Base-by-base conservation (phyloP, 2,888 invertebrate genomes). In the Caenorhabditis becei region DNA sequence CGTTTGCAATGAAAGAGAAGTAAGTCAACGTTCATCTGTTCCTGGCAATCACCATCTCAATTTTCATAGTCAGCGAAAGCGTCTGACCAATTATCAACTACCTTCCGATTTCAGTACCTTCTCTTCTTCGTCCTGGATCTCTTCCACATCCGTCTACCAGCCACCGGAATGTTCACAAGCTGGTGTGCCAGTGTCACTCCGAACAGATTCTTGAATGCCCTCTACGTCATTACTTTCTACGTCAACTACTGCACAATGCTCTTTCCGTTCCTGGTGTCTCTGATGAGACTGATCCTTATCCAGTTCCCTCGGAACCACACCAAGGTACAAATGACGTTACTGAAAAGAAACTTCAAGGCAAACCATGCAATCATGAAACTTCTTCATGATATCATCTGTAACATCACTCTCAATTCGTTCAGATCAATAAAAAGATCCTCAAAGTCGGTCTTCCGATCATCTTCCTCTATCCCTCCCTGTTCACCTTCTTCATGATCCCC, bases 121-220 rank as follows among this genome's bases (percentile, higher is more conserved):
- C 35, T 62, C 1, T 79, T 58, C 32, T 72, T 79, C 37, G 16
- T 79, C 2, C 28, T 24, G 8, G 79, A 79, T 47, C 63, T 49
- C 47, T 10, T 69, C 32, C 32, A 44, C n/a, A 14, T 79, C 41
- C 79, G 79, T 10, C 44, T 79, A 0, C 56, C 58, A 11, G 61
- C 69, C 0, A 58, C 72, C 18, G 66, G 79, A 28, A 8, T 69
- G 11, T 72, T 79, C 35, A 79, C 79, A 2, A 54, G 56, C 11
- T 79, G 78, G 72, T 77, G 77, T 70, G 77, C 77, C 23, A 54
- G 41, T 49, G 62, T 62, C 0, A 10, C 23, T 16, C 77, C 77
- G 10, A 77, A 70, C 62, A 56, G 44, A 18, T 77, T 20, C n/a
- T 14, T 77, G 4, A 70, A 51, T 14, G n/a, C 37, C 16, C 44